phyloP scores from a whole-genome alignment of 2,113 vertebrate genomes.

The Phrynosoma blainvillii region DNA sequence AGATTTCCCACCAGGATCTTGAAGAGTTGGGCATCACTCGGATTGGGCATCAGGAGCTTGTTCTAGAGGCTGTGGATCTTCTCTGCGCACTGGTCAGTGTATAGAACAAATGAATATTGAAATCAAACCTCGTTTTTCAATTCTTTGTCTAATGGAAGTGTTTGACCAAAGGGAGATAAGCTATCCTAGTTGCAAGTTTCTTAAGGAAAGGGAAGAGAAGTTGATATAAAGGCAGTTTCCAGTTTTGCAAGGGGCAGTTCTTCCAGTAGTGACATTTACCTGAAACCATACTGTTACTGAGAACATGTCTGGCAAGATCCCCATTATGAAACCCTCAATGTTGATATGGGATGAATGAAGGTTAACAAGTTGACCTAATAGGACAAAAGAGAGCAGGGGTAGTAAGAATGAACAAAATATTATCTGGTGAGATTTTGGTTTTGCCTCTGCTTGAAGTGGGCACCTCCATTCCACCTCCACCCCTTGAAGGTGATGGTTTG shows the following conservation, averaged over 20 bases:
- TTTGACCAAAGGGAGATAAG: neutral
- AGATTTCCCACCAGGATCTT: slow-evolving; percentile 96
- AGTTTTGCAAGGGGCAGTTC: neutral
- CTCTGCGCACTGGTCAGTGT: slow-evolving; percentile 96
- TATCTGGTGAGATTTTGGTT: no score
- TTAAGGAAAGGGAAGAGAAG: neutral
- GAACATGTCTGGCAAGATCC: neutral
- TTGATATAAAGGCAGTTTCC: neutral
- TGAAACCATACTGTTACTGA: slow-evolving; percentile 5
- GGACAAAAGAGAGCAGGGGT: no score
- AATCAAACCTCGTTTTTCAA: neutral
- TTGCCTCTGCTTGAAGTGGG: no score
- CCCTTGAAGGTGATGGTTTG: neutral
- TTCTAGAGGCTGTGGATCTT: slow-evolving; percentile 95
- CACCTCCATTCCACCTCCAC: neutral
- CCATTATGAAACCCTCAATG: no score
- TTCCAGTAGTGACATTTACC: neutral
- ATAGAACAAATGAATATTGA: rapidly evolving
- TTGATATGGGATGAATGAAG: no score
- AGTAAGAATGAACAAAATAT: no score
- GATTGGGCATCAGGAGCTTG: slow-evolving; percentile 96
- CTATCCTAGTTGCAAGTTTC: neutral
- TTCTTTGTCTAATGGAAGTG: neutral
- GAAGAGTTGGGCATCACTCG: slow-evolving; percentile 93
- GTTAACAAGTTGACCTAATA: no score